Evolutionary conservation across 1,140 invertebrate species (phyloP).

Genomic region (Drosophila ananassae): DNA sequence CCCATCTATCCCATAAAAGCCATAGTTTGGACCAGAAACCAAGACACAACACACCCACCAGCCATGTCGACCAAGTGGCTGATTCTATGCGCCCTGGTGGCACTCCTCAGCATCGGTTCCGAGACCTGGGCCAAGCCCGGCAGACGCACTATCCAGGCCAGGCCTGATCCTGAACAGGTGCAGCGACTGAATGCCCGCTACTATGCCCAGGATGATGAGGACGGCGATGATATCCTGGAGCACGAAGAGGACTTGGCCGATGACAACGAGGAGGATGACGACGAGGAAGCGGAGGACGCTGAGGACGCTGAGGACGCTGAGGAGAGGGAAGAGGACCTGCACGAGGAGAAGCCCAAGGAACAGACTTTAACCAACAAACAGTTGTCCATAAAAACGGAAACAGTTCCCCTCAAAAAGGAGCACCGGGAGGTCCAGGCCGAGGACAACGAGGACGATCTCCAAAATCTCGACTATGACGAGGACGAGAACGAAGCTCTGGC

Average conservation of each 20-base stretch:
- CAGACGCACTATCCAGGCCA: slow-evolving; percentile 32
- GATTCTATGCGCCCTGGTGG: slow-evolving; percentile 51
- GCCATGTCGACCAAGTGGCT: slow-evolving; percentile 63
- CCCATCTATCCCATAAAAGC: slow-evolving; percentile 50
- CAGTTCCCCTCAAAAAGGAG: not conserved
- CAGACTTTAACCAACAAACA: not conserved
- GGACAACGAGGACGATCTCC: slow-evolving; percentile 11
- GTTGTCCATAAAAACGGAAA: not conserved
- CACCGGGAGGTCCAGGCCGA: not conserved
- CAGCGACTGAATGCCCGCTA: slow-evolving; percentile 55
- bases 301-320: slow-evolving; percentile 8
- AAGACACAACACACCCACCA: slow-evolving; percentile 51
- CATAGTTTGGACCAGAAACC: not conserved
- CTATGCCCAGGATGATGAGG: slow-evolving; percentile 47
- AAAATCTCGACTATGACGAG: slow-evolving; percentile 9
- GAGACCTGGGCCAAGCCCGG: slow-evolving; percentile 28
- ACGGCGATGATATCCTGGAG: slow-evolving; percentile 57
- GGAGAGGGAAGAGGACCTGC: slow-evolving; percentile 14
- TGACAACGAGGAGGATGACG: slow-evolving; percentile 15
- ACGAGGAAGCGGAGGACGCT: slow-evolving; percentile 20
- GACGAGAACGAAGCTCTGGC: slow-evolving; percentile 10
- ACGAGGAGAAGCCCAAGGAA: not conserved
- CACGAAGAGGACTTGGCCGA: slow-evolving; percentile 49
- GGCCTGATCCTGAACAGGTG: slow-evolving; percentile 32
- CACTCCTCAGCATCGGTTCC: slow-evolving; percentile 37